Evolutionary conservation across 2,113 vertebrate species (phyloP), one percentile per base, ranked within the genome.

Genomic region (Macaca mulatta): DNA sequence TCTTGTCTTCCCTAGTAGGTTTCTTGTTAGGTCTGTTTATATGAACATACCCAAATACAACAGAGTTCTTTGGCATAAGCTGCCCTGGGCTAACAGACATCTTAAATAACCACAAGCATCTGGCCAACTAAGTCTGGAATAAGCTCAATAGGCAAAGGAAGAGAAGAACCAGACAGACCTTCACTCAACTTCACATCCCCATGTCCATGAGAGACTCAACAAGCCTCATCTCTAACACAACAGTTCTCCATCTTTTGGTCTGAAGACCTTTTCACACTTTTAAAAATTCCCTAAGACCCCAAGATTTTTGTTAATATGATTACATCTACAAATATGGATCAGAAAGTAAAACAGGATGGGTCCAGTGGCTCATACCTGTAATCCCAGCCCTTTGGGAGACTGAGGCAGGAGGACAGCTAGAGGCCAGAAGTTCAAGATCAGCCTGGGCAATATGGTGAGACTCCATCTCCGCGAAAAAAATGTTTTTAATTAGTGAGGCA

Each of bases 161-260:
- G 55, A 93, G 12, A 22, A 40, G 70, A 95, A 23, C 64, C 0
- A 1, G 82, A 18, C 35, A 95, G 91, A 2, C 43, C 95, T 69
- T 48, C 45, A 32, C 64, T 93, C 92, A n/a, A 16, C 70, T 90
- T 67, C 77, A 96, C 9, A 40, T 48, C 91, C 48, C 48, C 25
- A 43, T 0, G 3, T 52, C 75, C 96, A 74, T 16, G 17, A 90
- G 57, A 83, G 74, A 83, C 72, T 52, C 79, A 94, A 18, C 84
- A 70, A n/a, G 55, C 84, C n/a, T 69, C 84, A 72, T 32, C 67
- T 10, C 48, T 95, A 92, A 98, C 59, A 81, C 75, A 52, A 88
- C 6, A 17, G 35, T 78, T 92, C 74, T 61, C 72, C 43, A 43
- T 11, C 38, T 59, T 78, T 11, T 2, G 1, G 38, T 61, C 78